A percentile compares a stretch with the other conserved stretches of the same genome.
Evolutionary conservation across 2,888 invertebrate genomes (phyloP).

Genomic region (Tipula helvola): DNA sequence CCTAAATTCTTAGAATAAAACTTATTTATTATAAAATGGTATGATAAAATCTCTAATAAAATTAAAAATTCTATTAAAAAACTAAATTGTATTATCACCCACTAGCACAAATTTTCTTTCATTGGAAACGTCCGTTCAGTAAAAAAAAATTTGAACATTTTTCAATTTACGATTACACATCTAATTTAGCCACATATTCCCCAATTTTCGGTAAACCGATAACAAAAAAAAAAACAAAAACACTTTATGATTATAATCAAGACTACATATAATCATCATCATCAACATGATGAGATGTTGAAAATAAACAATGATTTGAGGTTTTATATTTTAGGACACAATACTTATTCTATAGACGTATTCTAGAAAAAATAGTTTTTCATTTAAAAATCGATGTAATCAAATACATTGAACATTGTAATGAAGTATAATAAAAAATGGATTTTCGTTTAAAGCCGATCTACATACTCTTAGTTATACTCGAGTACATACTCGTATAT

Average conservation of each 20-base stretch:
- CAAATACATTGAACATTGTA: background rate
- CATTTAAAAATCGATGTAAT: background rate
- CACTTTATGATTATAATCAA: background rate
- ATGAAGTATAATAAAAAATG: background rate
- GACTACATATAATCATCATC: background rate
- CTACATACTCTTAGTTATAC: background rate
- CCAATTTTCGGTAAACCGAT: background rate
- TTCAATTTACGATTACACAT: background rate
- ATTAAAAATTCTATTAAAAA: no score
- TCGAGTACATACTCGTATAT: background rate
- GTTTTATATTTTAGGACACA: background rate
- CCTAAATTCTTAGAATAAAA: no score
- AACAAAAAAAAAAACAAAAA: background rate
- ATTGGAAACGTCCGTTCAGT: no score
- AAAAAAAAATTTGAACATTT: background rate
- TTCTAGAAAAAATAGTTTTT: background rate
- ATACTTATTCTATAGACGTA: background rate
- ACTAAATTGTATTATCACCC: no score
- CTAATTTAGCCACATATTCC: background rate
- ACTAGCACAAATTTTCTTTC: no score
- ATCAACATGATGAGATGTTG: background rate
- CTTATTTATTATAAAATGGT: no score
- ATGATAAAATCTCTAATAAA: no score
- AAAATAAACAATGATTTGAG: background rate
- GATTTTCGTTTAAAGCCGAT: background rate